These are phyloP conservation scores for Hypomesus transpacificus DNA, from an alignment of 2,113 vertebrate genomes.

Conservation along the genomic window DNA sequence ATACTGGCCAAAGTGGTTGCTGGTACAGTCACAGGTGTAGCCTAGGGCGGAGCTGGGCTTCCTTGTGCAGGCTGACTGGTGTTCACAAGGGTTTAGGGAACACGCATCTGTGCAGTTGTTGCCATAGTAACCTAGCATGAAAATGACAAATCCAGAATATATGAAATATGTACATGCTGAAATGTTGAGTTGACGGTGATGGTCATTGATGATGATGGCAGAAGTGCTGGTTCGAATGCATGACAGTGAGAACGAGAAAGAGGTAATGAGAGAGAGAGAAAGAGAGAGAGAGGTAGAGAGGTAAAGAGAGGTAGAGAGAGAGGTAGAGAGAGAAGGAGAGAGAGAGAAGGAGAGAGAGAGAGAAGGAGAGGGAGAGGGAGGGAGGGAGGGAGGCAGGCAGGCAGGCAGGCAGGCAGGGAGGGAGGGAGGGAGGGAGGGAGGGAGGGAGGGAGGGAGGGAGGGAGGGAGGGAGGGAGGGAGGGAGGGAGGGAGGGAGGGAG, in stretches of 20 bases:
- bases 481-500: too few relatives aligned
- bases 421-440: neutral
- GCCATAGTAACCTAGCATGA: conserved; percentile 83
- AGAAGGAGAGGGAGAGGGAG: neutral
- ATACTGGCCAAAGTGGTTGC: conserved; percentile 84
- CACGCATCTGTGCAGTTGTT: conserved; percentile 84
- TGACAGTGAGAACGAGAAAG: too few relatives aligned
- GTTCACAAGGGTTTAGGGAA: conserved; percentile 86
- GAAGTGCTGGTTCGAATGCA: neutral
- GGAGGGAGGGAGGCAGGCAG: too few relatives aligned
- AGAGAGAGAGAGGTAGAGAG: too few relatives aligned
- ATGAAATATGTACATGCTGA: neutral
- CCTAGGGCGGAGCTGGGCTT: conserved; percentile 73
- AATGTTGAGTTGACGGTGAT: neutral
- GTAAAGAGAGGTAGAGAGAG: too few relatives aligned
- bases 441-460: too few relatives aligned
- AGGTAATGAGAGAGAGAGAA: neutral
- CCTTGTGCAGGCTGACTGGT: conserved; percentile 78
- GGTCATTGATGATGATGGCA: conserved; percentile 5
- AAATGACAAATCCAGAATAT: neutral
- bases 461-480: too few relatives aligned
- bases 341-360: neutral
- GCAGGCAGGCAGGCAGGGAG: too few relatives aligned
- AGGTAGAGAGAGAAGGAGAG: too few relatives aligned
- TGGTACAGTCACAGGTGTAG: conserved; percentile 84